A percentile compares a stretch with the other conserved stretches of the same genome.
Evolutionary conservation across 2,113 vertebrate genomes (phyloP).

Genomic region (Craseonycteris thonglongyai): DNA sequence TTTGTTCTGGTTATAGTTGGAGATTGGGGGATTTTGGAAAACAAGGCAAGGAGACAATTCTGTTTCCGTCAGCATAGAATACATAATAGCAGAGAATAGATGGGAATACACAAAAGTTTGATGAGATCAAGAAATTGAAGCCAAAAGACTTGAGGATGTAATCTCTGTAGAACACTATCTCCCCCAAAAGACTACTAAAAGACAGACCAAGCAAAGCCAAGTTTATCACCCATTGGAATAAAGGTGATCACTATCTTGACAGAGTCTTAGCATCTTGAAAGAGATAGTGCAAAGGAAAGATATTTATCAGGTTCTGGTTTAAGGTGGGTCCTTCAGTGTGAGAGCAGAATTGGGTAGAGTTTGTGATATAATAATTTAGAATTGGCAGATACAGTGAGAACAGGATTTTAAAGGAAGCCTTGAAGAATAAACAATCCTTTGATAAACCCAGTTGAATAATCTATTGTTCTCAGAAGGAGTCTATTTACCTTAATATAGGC

Average conservation of each 20-base stretch:
- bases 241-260: neutral
- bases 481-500: neutral
- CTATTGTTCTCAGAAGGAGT: neutral
- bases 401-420: neutral
- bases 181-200: neutral
- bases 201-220: neutral
- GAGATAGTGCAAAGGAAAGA: neutral
- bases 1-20: neutral
- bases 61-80: neutral
- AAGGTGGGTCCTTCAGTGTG: neutral
- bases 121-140: neutral
- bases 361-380: neutral
- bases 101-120: neutral
- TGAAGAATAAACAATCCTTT: neutral
- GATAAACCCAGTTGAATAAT: slow-evolving; percentile 23
- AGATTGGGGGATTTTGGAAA: neutral
- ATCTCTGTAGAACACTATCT: neutral
- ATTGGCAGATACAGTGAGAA: neutral
- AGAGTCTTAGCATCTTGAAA: neutral
- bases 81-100: neutral
- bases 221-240: neutral
- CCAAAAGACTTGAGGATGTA: neutral
- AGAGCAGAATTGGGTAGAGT: neutral
- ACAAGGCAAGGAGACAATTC: neutral
- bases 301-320: neutral